phyloP scores from a whole-genome alignment of 1,140 invertebrate genomes.

The Kradibia gibbosae region DNA sequence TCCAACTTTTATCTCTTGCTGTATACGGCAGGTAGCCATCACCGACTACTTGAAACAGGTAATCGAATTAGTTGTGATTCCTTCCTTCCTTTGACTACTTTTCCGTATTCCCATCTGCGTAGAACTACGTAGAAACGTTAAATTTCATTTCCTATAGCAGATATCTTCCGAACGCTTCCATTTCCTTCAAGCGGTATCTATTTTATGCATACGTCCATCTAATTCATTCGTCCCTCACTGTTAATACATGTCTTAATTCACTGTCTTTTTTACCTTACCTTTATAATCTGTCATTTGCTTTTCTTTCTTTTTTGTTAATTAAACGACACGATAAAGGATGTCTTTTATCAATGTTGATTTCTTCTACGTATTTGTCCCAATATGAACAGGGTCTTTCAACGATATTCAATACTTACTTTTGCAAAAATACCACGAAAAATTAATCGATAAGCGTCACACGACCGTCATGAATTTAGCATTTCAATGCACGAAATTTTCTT shows the following conservation, averaged over 20 bases:
- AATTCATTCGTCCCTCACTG: not conserved
- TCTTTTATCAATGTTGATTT: not conserved
- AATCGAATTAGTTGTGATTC: slow-evolving; percentile 49
- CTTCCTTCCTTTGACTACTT: slow-evolving; percentile 10
- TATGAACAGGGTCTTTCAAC: not conserved
- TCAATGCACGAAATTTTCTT: not conserved
- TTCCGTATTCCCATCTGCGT: not conserved
- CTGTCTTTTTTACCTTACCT: not conserved
- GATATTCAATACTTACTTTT: not conserved
- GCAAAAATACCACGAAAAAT: not conserved
- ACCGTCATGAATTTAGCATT: not conserved
- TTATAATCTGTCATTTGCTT: not conserved
- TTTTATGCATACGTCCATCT: not conserved
- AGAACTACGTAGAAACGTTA: no score
- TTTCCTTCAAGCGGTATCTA: slow-evolving; percentile 32
- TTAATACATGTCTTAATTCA: not conserved
- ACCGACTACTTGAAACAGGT: slow-evolving; percentile 38
- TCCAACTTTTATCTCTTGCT: slow-evolving; percentile 33
- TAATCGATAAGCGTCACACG: slow-evolving; percentile 22
- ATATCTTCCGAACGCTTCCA: slow-evolving; percentile 39
- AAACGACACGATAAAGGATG: no score
- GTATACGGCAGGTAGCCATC: slow-evolving; percentile 21
- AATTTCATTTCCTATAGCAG: slow-evolving; percentile 39
- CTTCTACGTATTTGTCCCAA: not conserved
- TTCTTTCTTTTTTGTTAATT: not conserved